Evolutionary conservation across 2,888 invertebrate genomes (phyloP).

Genomic region (Spodoptera littoralis): DNA sequence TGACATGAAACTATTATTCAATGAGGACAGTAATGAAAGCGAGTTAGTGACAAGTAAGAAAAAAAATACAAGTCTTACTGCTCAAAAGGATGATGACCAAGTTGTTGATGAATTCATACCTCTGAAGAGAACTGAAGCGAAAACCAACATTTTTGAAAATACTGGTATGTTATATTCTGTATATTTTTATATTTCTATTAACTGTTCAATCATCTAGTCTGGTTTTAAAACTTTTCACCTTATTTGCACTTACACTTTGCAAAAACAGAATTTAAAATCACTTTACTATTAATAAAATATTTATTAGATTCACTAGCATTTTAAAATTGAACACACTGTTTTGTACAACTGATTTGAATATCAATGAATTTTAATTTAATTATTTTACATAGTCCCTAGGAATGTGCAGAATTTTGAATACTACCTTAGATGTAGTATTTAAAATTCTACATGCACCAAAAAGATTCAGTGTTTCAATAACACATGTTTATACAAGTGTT

Average conservation of each 20-base stretch:
- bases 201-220: neutral
- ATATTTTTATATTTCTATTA: neutral
- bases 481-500: slow-evolving; percentile 22
- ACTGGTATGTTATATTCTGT: slow-evolving; percentile 58
- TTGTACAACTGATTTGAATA: no score
- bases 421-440: no score
- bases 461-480: neutral
- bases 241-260: neutral
- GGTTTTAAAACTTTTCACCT: slow-evolving; percentile 1
- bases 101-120: slow-evolving; percentile 68
- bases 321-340: no score
- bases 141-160: slow-evolving; percentile 69
- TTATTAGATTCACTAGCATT: no score
- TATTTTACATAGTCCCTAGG: no score
- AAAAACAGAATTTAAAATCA: no score
- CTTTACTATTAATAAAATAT: neutral
- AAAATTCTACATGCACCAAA: slow-evolving; percentile 6
- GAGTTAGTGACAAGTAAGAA: slow-evolving; percentile 40
- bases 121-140: slow-evolving; percentile 71
- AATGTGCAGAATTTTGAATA: no score
- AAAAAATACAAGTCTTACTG: slow-evolving; percentile 4
- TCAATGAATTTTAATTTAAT: no score
- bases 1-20: slow-evolving; percentile 77
- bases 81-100: slow-evolving; percentile 37
- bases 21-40: slow-evolving; percentile 78